Base-by-base conservation (phyloP, 2,113 vertebrate species). In the Cranoglanis bouderius region DNA sequence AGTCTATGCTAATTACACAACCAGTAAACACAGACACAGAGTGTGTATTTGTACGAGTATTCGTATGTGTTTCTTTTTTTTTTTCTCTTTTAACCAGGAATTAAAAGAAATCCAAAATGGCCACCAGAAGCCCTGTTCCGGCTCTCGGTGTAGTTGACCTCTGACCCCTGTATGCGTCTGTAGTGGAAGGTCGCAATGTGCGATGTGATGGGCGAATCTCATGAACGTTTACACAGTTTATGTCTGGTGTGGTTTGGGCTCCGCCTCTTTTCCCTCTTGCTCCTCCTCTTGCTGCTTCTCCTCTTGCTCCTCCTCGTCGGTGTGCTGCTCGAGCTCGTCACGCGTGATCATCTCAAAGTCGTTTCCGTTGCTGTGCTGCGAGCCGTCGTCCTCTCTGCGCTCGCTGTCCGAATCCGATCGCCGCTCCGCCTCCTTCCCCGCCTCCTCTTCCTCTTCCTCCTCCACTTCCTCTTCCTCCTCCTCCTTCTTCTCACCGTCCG, bases 291-390 rank as follows among this genome's bases (percentile, higher is more conserved):
- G 94, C 16, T 95, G 94, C 0, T 92, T 95, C 0, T 95, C 96
- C 5, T 96, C 96, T 53, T 97, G 97, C n/a, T 97, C 97, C 4
- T 94, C 97, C 63, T 96, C 97, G 78, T 98, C 98, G 14, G 98
- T 99, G 92, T 99, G 97, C 95, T 99, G 98, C 92, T 99, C 98
- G 93, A 99, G 96, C 96, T 99, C 98, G 91, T 99, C 98, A 91
- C 98, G 97, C 93, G 98, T 99, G 94, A 99, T 99, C 98, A 99
- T 98, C 96, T 99, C 98, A 95, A 99, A 99, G 96, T 99, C 98
- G 95, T 99, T 99, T 88, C 98, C 98, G 92, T 97, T 99, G 97
- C 98, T 99, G 96, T 99, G 98, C 88, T 99, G 98, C 82, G 98
- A 99, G 6, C 97, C 96, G 85, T 99, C 98, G 2, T 99, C 98